Conservation (phyloP, 2,113 vertebrate genomes). For the Bufo bufo region DNA sequence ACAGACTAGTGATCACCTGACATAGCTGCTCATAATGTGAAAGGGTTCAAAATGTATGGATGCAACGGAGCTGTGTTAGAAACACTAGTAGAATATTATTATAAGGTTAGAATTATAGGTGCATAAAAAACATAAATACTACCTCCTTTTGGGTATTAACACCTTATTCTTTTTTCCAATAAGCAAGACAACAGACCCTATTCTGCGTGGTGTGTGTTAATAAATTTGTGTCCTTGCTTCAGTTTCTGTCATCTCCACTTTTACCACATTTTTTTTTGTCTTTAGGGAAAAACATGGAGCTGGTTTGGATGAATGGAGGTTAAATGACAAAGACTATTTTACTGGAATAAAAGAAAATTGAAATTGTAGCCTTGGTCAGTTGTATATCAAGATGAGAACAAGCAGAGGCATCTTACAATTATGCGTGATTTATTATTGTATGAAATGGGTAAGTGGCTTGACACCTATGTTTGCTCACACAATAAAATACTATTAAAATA, state of each 20-base stretch:
- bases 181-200: too few relatives aligned
- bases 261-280: background rate
- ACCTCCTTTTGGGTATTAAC: too few relatives aligned
- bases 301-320: background rate
- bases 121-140: too few relatives aligned
- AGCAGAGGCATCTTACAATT: too few relatives aligned
- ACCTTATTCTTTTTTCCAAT: too few relatives aligned
- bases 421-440: background rate
- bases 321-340: slow-evolving; percentile 6
- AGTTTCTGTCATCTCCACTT: background rate
- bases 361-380: slow-evolving; percentile 4
- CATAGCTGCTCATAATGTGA: too few relatives aligned
- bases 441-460: background rate
- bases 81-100: too few relatives aligned
- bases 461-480: background rate
- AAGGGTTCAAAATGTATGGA: too few relatives aligned
- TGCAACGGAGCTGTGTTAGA: too few relatives aligned
- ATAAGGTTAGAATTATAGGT: too few relatives aligned
- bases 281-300: background rate
- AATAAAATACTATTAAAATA: background rate
- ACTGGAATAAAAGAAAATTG: background rate
- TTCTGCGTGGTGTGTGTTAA: too few relatives aligned
- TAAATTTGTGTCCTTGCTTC: background rate
- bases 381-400: background rate
- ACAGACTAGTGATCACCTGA: too few relatives aligned